Conservation (phyloP, 2,888 invertebrate species). For the Euproctis similis region DNA sequence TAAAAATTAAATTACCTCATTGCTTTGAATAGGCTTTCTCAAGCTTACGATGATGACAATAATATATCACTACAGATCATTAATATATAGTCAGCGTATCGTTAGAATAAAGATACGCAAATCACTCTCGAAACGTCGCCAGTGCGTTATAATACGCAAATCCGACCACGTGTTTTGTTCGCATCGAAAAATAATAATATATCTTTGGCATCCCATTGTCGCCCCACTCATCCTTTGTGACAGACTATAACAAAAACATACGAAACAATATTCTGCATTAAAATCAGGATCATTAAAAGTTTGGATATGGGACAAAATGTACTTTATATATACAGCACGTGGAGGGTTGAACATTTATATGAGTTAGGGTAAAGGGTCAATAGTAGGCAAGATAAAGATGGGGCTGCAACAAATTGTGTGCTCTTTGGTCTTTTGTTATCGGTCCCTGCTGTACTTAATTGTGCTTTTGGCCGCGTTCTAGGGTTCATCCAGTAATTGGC, state of each 20-base stretch:
- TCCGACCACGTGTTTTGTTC: slow-evolving; percentile 67
- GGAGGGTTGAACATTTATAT: slow-evolving; percentile 47
- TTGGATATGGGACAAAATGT: slow-evolving; percentile 19
- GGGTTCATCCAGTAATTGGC: slow-evolving; percentile 49
- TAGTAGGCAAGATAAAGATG: slow-evolving; percentile 69
- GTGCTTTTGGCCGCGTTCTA: slow-evolving; percentile 67
- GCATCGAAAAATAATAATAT: slow-evolving; percentile 57
- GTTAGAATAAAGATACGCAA: slow-evolving; percentile 51
- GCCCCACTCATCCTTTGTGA: slow-evolving; percentile 11
- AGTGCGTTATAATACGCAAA: slow-evolving; percentile 59
- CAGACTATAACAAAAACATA: slow-evolving; percentile 27
- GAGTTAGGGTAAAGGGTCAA: slow-evolving; percentile 74
- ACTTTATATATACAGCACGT: slow-evolving; percentile 19
- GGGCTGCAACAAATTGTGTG: slow-evolving; percentile 73
- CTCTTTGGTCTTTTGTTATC: slow-evolving; percentile 66
- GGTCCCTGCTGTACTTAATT: slow-evolving; percentile 70
- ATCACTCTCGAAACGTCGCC: slow-evolving; percentile 68
- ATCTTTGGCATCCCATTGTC: slow-evolving; percentile 22
- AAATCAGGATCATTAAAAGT: slow-evolving; percentile 20
- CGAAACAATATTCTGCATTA: slow-evolving; percentile 5
- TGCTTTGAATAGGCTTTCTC: no score
- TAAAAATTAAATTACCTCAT: no score
- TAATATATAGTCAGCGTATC: no score
- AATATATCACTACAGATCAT: no score
- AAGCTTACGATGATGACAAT: no score